phyloP scores from a whole-genome alignment of 1,140 invertebrate species.

The Cherax destructor region DNA sequence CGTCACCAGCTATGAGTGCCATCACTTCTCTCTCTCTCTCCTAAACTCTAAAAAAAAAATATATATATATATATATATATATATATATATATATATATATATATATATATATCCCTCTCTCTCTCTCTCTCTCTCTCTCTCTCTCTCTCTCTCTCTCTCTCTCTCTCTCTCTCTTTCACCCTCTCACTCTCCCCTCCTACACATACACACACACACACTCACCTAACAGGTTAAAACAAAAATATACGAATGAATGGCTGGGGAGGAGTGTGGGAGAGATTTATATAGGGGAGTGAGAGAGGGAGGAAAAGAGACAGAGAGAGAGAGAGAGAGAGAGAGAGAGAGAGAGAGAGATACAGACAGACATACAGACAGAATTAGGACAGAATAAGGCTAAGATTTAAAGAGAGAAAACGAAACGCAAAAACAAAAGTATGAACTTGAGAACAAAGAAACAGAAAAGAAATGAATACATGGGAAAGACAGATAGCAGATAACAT shows the following conservation, averaged over 20 bases:
- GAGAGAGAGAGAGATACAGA: neutral
- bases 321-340: slow-evolving; percentile 28
- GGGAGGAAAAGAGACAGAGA: slow-evolving; percentile 20
- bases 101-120: too few relatives aligned
- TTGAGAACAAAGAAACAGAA: neutral
- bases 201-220: neutral
- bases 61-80: too few relatives aligned
- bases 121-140: neutral
- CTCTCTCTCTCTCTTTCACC: too few relatives aligned
- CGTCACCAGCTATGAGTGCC: neutral
- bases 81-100: too few relatives aligned
- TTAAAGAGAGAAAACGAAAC: neutral
- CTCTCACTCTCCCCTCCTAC: neutral
- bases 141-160: too few relatives aligned
- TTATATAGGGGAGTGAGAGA: too few relatives aligned
- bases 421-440: neutral
- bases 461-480: too few relatives aligned
- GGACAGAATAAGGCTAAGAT: neutral
- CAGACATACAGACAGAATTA: slow-evolving; percentile 6
- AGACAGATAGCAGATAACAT: too few relatives aligned
- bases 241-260: neutral
- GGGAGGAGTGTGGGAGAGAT: neutral
- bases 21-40: neutral
- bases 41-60: too few relatives aligned
- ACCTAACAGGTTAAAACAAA: slow-evolving; percentile 5